Evolutionary conservation across 2,888 invertebrate genomes (phyloP), one percentile per base, ranked within the genome.

Genomic region (Sphaeridia pumilis): DNA sequence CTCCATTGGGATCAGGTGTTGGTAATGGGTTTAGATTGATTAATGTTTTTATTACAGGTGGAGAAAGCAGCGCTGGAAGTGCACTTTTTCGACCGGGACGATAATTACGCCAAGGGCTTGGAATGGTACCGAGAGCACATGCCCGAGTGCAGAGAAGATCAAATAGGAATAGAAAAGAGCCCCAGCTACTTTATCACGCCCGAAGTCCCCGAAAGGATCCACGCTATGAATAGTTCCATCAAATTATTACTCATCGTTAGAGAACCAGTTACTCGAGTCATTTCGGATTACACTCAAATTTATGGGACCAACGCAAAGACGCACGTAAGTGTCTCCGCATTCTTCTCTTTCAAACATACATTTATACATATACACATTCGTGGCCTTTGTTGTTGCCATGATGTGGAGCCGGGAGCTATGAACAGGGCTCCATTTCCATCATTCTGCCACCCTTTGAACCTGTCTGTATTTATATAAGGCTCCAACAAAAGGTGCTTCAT

Each of bases 141-240:
- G 93, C 94, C 94, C 12, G 83, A 84, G 67, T 89, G 93, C 1
- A 87, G 84, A 71, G 81, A 82, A 59, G 87, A 87, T 41, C 93
- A 94, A 72, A 84, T 94, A 64, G 93, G 93, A 52, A 87, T 94
- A 65, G 97, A 97, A 72, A 97, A 98, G 73, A 94, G 92, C 66
- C 97, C 97, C 4, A 90, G 92, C 67, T 97, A 97, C 73, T 97
- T 97, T 74, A 89, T 94, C 43, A 90, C 90, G 52, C 85, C 88
- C 14, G 85, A 88, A 79, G 94, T 90, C 28, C 94, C 97, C 12
- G 87, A 89, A 72, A 77, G 97, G 59, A 89, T 98, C 49, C 78
- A 84, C 63, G 86, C 87, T 55, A 92, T 97, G 89, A 94, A 97
- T 75, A 81, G 86, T 7, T 84, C 86, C 68, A 83, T 93, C 57